A percentile compares a stretch with the other conserved stretches of the same genome.
Conservation (phyloP, 2,113 vertebrate species). For the Cyprinodon brontotheroides region DNA sequence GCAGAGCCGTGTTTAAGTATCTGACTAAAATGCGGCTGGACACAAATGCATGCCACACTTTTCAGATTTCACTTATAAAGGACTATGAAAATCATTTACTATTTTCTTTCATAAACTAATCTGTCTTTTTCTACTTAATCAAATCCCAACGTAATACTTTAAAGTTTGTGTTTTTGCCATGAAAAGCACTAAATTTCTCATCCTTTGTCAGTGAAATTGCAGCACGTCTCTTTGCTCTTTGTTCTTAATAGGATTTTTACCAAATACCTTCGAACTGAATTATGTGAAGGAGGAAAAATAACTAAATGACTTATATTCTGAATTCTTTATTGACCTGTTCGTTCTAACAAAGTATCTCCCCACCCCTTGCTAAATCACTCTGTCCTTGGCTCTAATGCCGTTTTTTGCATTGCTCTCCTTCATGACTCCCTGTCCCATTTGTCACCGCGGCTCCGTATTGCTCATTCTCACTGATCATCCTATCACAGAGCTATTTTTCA, state of each 20-base stretch:
- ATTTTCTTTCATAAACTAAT: not conserved
- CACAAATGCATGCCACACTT: too few species aligned
- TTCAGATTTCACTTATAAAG: not conserved
- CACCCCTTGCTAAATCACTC: conserved; percentile 55
- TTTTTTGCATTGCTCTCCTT: conserved; percentile 72
- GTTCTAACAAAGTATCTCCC: conserved; percentile 46
- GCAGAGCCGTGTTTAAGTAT: not conserved
- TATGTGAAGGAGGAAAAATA: conserved; percentile 29
- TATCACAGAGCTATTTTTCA: conserved; percentile 80
- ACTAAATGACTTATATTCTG: conserved; percentile 40
- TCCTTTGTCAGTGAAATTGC: not conserved
- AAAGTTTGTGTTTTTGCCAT: not conserved
- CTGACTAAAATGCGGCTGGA: too few species aligned
- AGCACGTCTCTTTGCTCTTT: conserved; percentile 12
- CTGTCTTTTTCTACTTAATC: not conserved
- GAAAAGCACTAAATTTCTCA: not conserved
- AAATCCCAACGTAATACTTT: not conserved
- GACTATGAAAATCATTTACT: not conserved
- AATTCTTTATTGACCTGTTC: conserved; percentile 59
- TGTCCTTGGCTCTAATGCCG: conserved; percentile 67
- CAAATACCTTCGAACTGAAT: conserved; percentile 15
- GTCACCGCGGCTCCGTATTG: conserved; percentile 67
- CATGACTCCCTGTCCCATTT: conserved; percentile 76
- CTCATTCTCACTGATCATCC: conserved; percentile 79
- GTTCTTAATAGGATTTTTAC: conserved; percentile 13